A percentile compares a stretch with the other conserved stretches of the same genome.
Evolutionary conservation across 2,888 invertebrate species (phyloP).

Genomic region (Hemithea aestivaria): DNA sequence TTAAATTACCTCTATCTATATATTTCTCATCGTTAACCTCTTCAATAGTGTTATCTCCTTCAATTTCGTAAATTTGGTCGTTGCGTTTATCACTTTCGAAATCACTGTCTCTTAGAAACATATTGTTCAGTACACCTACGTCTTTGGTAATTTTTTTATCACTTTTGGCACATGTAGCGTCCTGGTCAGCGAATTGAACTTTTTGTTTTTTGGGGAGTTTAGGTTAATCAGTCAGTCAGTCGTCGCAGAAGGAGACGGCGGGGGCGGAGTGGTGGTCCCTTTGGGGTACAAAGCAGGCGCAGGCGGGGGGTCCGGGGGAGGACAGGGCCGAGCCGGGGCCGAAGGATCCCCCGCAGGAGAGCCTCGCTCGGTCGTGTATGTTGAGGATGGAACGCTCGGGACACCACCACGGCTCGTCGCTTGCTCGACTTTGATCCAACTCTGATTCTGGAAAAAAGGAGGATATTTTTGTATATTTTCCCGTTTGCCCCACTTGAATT

Average conservation of each 20-base stretch:
- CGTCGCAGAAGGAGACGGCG: constrained; percentile 80
- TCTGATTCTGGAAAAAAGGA: constrained; percentile 57
- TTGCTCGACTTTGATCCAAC: constrained; percentile 35
- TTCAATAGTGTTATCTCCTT: background rate
- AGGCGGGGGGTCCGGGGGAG: constrained; percentile 65
- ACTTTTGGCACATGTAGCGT: background rate
- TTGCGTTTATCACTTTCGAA: constrained; percentile 15
- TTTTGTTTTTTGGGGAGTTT: constrained; percentile 1
- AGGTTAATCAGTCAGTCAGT: constrained; percentile 58
- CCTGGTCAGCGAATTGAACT: constrained; percentile 3
- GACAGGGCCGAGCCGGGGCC: constrained; percentile 66
- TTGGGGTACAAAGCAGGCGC: constrained; percentile 65
- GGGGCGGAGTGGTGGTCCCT: constrained; percentile 80
- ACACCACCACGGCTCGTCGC: constrained; percentile 49
- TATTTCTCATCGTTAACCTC: too few relatives aligned
- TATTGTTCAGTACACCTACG: constrained; percentile 16
- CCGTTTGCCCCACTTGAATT: too few relatives aligned
- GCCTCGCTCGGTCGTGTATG: constrained; percentile 61
- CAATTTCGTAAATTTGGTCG: constrained; percentile 7
- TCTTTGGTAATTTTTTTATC: constrained; percentile 4
- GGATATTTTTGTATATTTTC: too few relatives aligned
- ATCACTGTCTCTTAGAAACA: constrained; percentile 14
- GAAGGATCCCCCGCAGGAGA: constrained; percentile 62
- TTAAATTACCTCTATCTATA: too few relatives aligned
- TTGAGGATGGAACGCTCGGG: constrained; percentile 51